Percentiles rank a stretch among this genome's conserved stretches.
phyloP scores from a whole-genome alignment of 2,888 invertebrate species.

The Drosophila prolongata region DNA sequence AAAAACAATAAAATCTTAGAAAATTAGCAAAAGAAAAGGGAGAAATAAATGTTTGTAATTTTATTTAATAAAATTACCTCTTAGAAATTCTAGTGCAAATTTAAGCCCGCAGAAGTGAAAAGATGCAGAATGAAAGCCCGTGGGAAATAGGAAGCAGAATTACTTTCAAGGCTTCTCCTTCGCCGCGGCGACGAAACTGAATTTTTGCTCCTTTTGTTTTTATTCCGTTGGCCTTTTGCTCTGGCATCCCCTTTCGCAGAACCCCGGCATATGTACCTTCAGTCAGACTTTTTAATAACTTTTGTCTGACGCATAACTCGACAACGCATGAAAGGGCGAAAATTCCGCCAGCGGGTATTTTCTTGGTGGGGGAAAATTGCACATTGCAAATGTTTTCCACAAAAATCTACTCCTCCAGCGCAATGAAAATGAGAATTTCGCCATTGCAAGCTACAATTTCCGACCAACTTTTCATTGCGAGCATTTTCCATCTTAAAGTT shows the following conservation, averaged over 20 bases:
- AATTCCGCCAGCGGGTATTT: slow-evolving; percentile 20
- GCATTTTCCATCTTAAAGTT: slow-evolving; percentile 38
- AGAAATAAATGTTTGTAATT: background rate
- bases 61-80: background rate
- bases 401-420: slow-evolving; percentile 1
- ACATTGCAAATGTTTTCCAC: slow-evolving; percentile 8
- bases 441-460: slow-evolving; percentile 16
- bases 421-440: slow-evolving; percentile 16
- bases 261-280: slow-evolving; percentile 27
- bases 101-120: background rate
- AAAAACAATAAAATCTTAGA: no score
- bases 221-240: background rate
- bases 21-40: no score
- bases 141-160: slow-evolving; percentile 37
- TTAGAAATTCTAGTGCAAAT: background rate
- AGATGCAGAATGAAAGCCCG: slow-evolving; percentile 6
- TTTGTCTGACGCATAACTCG: slow-evolving; percentile 61
- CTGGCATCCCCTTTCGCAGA: slow-evolving; percentile 20
- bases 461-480: slow-evolving; percentile 17
- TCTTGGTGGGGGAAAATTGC: slow-evolving; percentile 43
- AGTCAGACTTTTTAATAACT: slow-evolving; percentile 72
- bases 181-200: slow-evolving; percentile 7
- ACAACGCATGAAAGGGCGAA: slow-evolving; percentile 13
- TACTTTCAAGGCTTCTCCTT: slow-evolving; percentile 18
- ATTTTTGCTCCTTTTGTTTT: slow-evolving; percentile 18